Evolutionary conservation across 2,113 vertebrate genomes (phyloP).

Genomic region (Crotalus horridus): DNA sequence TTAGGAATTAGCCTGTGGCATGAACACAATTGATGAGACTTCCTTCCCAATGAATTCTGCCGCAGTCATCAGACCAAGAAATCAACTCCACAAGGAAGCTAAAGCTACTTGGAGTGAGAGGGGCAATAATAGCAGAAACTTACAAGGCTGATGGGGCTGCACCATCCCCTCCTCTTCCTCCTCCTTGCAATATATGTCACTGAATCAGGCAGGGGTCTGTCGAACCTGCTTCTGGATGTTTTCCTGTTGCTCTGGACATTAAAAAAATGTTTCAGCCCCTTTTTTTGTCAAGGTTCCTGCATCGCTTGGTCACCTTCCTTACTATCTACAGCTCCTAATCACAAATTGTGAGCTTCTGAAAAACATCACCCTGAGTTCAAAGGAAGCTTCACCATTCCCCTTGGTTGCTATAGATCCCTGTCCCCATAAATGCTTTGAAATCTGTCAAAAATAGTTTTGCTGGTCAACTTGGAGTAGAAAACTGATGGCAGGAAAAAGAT

Average conservation of each 20-base stretch:
- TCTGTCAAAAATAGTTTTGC: no score
- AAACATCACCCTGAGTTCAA: no score
- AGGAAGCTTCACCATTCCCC: no score
- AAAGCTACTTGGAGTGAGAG: background rate
- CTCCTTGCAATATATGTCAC: background rate
- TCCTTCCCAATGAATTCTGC: background rate
- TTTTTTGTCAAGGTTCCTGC: background rate
- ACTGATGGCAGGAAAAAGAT: no score
- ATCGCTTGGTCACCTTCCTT: background rate
- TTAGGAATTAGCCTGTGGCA: background rate
- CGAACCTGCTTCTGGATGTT: background rate
- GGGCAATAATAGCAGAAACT: background rate
- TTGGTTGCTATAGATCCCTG: no score
- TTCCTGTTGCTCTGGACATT: background rate
- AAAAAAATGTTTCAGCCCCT: background rate
- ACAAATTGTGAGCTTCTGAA: background rate
- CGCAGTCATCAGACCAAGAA: background rate
- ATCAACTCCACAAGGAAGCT: background rate
- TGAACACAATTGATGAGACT: background rate
- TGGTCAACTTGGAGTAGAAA: no score
- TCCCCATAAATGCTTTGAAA: no score
- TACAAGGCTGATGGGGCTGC: background rate
- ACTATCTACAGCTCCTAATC: background rate
- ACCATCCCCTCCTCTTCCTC: background rate
- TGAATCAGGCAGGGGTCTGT: background rate